These are phyloP conservation scores for Siderastrea radians DNA, from an alignment of 92 coral and sea anemone genomes.

Conservation along the genomic window DNA sequence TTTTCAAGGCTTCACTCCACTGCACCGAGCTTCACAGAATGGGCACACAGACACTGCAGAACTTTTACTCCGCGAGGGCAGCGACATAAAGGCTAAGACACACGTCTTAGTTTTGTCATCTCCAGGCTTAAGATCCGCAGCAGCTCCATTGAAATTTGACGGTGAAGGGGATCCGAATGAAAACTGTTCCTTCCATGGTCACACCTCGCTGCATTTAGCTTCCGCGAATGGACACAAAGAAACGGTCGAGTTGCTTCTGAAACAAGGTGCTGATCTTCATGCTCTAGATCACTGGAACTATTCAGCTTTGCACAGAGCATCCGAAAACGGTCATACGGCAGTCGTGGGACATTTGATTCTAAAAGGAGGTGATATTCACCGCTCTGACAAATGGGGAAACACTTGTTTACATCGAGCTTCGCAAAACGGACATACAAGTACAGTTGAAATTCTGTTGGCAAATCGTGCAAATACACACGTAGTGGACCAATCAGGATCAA, in stretches of 20 bases:
- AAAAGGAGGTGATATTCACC: slow-evolving; percentile 54
- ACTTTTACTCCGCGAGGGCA: slow-evolving; percentile 66
- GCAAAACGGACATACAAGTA: slow-evolving; percentile 73
- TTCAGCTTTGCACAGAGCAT: slow-evolving; percentile 80
- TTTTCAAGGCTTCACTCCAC: slow-evolving; percentile 65
- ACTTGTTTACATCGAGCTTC: slow-evolving; percentile 77
- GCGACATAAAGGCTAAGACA: slow-evolving; percentile 59
- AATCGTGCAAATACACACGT: slow-evolving; percentile 64
- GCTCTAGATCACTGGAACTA: slow-evolving; percentile 77
- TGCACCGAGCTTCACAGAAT: slow-evolving; percentile 76
- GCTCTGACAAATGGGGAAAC: slow-evolving; percentile 83
- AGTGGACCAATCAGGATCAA: slow-evolving; percentile 69
- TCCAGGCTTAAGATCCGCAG: background rate
- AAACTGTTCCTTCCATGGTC: slow-evolving; percentile 39
- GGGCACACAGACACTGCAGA: slow-evolving; percentile 64
- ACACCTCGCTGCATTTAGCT: slow-evolving; percentile 75
- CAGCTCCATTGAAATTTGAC: background rate
- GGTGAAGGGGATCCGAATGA: background rate
- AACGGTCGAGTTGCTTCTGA: slow-evolving; percentile 65
- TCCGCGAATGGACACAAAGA: slow-evolving; percentile 82
- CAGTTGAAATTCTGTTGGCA: slow-evolving; percentile 54
- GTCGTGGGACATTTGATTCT: slow-evolving; percentile 57
- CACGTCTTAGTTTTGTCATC: slow-evolving; percentile 36
- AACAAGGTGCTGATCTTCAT: slow-evolving; percentile 69
- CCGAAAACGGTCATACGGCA: slow-evolving; percentile 74